These are phyloP conservation scores for Cyanocitta stelleri DNA, from an alignment of 2,113 vertebrate genomes.

Conservation along the genomic window DNA sequence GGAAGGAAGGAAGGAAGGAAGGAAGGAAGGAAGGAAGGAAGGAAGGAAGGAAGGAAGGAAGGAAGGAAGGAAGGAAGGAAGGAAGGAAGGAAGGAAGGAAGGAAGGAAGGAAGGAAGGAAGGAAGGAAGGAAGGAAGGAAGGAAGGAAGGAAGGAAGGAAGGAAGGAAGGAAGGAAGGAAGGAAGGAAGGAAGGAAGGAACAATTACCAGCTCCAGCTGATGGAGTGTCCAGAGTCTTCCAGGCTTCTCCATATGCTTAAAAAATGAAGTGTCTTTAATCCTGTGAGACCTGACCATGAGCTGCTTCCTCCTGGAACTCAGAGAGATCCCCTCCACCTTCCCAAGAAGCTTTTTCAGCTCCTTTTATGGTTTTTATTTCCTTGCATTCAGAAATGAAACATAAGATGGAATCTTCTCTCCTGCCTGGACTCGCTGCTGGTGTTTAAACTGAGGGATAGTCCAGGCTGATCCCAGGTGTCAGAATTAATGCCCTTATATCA, in stretches of 20 bases:
- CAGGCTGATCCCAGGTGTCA: background rate
- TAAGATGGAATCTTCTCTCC: background rate
- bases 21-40: too few species aligned
- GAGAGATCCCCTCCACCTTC: background rate
- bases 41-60: too few species aligned
- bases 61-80: too few species aligned
- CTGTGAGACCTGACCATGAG: background rate
- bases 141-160: too few species aligned
- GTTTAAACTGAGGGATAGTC: background rate
- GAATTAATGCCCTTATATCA: background rate
- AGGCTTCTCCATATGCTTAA: background rate
- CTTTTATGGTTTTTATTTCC: background rate
- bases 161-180: too few species aligned
- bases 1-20: too few species aligned
- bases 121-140: background rate
- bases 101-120: rapidly evolving
- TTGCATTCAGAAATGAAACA: background rate
- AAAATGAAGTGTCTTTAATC: background rate
- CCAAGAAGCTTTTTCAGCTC: background rate
- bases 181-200: too few species aligned
- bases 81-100: background rate
- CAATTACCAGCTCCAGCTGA: background rate
- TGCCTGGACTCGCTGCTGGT: background rate
- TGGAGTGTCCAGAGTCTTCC: background rate
- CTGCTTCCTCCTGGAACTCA: background rate